Conservation (phyloP, 1,140 invertebrate genomes). For the Drosophila bocki region DNA sequence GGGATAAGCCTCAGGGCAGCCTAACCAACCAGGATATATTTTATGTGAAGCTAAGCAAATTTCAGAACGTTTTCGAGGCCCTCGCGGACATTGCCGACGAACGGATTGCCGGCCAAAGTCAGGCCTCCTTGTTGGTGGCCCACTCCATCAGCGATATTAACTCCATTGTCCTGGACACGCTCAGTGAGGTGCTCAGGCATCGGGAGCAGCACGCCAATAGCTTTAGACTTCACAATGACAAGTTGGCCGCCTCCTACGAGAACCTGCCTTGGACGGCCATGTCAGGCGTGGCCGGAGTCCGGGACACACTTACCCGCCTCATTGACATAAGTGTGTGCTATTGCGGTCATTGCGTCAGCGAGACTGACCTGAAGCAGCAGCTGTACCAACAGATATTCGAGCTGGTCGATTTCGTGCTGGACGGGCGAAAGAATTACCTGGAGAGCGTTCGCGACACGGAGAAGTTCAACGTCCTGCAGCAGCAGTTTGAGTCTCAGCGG, state of each 20-base stretch:
- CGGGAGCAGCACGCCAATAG: slow-evolving; percentile 86
- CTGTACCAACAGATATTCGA: slow-evolving; percentile 90
- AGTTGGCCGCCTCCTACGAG: slow-evolving; percentile 79
- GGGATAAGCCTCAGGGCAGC: slow-evolving; percentile 85
- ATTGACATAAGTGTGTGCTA: slow-evolving; percentile 87
- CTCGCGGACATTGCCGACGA: slow-evolving; percentile 86
- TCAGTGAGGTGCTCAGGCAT: slow-evolving; percentile 87
- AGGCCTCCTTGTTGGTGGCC: slow-evolving; percentile 85
- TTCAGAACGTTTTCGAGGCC: slow-evolving; percentile 87
- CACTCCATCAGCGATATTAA: slow-evolving; percentile 87
- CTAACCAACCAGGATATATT: slow-evolving; percentile 90
- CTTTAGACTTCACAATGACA: slow-evolving; percentile 79
- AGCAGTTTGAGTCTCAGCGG: slow-evolving; percentile 89
- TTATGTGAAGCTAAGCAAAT: slow-evolving; percentile 88
- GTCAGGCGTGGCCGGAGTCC: slow-evolving; percentile 86
- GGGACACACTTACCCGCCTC: slow-evolving; percentile 85
- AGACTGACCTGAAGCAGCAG: slow-evolving; percentile 86
- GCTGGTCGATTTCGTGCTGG: slow-evolving; percentile 91
- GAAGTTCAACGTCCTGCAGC: slow-evolving; percentile 87
- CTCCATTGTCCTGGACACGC: slow-evolving; percentile 86
- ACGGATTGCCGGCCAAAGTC: slow-evolving; percentile 86
- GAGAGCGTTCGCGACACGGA: slow-evolving; percentile 88
- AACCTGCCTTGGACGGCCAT: slow-evolving; percentile 89
- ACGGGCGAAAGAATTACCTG: slow-evolving; percentile 90
- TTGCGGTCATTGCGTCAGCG: slow-evolving; percentile 86